Evolutionary conservation across 2,888 invertebrate genomes (phyloP).

Genomic region (Melipona beecheii): DNA sequence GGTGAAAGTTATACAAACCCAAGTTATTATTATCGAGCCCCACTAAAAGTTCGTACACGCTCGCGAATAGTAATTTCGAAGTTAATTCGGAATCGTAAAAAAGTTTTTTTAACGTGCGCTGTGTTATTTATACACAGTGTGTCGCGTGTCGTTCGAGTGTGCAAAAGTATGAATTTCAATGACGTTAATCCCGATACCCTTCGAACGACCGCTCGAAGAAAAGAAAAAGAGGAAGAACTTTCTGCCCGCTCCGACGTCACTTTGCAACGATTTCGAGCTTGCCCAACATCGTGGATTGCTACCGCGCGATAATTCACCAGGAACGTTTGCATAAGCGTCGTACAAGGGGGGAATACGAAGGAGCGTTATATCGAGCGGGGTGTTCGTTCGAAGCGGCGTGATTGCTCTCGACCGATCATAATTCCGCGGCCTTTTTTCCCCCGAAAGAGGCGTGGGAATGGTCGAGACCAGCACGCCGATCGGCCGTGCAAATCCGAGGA

Average conservation of each 20-base stretch:
- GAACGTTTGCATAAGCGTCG: conserved; percentile 40
- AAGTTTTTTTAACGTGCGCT: neutral
- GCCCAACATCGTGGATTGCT: conserved; percentile 23
- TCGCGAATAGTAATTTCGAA: neutral
- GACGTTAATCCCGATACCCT: neutral
- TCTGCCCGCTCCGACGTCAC: conserved; percentile 1
- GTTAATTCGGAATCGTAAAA: neutral
- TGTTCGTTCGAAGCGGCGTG: conserved; percentile 36
- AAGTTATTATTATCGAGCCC: neutral
- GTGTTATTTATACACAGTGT: neutral
- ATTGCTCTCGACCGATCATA: conserved; percentile 46
- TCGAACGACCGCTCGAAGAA: neutral
- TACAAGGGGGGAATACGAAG: conserved; percentile 1
- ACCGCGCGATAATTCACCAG: conserved; percentile 23
- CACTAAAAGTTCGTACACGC: neutral
- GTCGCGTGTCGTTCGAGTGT: neutral
- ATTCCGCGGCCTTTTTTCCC: conserved; percentile 28
- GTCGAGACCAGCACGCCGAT: conserved; percentile 7
- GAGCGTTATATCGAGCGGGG: conserved; percentile 26
- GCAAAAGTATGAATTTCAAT: too few relatives aligned
- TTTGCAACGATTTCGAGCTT: conserved; percentile 25
- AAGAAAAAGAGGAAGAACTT: neutral
- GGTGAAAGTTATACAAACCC: neutral
- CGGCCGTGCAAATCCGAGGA: conserved; percentile 12
- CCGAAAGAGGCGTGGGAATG: conserved; percentile 49